phyloP scores from a whole-genome alignment of 1,140 invertebrate genomes.

The Drosophila subpulchrella region DNA sequence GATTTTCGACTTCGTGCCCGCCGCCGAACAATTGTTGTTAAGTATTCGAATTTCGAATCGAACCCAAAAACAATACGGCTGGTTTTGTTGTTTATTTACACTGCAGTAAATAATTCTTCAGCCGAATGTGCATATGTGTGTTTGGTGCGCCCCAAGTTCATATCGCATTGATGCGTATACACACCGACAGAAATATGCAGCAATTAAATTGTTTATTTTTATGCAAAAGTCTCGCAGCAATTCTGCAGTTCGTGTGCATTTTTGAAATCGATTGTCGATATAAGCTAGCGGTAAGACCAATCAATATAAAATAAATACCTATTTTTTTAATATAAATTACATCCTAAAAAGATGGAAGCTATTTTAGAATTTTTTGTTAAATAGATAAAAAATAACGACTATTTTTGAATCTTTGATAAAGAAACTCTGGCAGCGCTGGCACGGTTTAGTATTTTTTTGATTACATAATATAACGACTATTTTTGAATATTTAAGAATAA shows the following conservation, averaged over 20 bases:
- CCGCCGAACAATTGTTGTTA: conserved; percentile 57
- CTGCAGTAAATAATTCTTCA: conserved; percentile 41
- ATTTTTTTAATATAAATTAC: too few relatives aligned
- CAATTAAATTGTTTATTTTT: conserved; percentile 28
- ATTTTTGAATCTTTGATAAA: too few relatives aligned
- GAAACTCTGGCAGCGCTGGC: too few relatives aligned
- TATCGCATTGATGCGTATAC: conserved; percentile 13
- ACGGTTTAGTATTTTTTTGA: too few relatives aligned
- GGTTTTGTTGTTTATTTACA: conserved; percentile 41
- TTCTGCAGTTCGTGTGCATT: conserved; percentile 3
- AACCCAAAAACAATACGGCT: conserved; percentile 39
- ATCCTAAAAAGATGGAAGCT: neutral
- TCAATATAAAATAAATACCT: neutral
- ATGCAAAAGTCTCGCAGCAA: conserved; percentile 19
- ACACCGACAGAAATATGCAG: conserved; percentile 25
- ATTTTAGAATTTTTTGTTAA: too few relatives aligned
- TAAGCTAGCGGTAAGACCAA: neutral
- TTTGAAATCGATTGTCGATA: conserved; percentile 3
- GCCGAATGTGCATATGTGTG: neutral
- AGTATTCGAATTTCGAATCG: conserved; percentile 40
- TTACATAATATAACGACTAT: too few relatives aligned
- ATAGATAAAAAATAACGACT: too few relatives aligned
- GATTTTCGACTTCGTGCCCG: conserved; percentile 23
- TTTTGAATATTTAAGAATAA: too few relatives aligned
- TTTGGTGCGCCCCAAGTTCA: conserved; percentile 17